These are phyloP conservation scores for Raillietiella orientalis DNA, from an alignment of 2,888 invertebrate species.

Conservation along the genomic window DNA sequence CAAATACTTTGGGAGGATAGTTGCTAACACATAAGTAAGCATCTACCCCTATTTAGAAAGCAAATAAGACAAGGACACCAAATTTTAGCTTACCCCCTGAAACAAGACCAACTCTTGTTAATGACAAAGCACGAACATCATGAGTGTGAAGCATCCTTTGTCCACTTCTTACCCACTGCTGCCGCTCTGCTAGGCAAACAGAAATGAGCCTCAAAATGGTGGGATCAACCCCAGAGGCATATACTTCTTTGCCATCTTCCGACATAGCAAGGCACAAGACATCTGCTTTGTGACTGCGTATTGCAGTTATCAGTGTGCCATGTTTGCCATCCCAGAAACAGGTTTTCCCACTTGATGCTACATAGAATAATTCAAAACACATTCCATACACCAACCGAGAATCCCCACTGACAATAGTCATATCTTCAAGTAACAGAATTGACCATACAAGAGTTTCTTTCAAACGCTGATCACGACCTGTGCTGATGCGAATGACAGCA, in stretches of 20 bases:
- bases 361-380: constrained; percentile 5
- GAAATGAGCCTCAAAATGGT: constrained; percentile 38
- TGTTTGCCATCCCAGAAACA: constrained; percentile 58
- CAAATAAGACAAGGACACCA: constrained; percentile 3
- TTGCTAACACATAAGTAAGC: constrained; percentile 7
- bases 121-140: constrained; percentile 40
- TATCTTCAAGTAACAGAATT: constrained; percentile 39
- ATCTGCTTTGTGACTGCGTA: constrained; percentile 46
- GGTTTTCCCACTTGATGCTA: constrained; percentile 26
- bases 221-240: constrained; percentile 36
- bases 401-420: constrained; percentile 58
- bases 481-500: constrained; percentile 44
- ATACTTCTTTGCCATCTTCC: constrained; percentile 29
- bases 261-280: constrained; percentile 37
- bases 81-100: constrained; percentile 24
- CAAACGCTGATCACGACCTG: constrained; percentile 24
- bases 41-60: constrained; percentile 7
- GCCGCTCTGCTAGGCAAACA: too few relatives aligned
- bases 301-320: constrained; percentile 42
- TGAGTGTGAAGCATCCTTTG: constrained; percentile 51
- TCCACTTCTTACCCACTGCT: constrained; percentile 52
- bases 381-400: constrained; percentile 15
- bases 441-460: constrained; percentile 57
- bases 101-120: constrained; percentile 27
- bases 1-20: constrained; percentile 6